phyloP scores from a whole-genome alignment of 2,888 invertebrate species.

The Argyra leucocephala region DNA sequence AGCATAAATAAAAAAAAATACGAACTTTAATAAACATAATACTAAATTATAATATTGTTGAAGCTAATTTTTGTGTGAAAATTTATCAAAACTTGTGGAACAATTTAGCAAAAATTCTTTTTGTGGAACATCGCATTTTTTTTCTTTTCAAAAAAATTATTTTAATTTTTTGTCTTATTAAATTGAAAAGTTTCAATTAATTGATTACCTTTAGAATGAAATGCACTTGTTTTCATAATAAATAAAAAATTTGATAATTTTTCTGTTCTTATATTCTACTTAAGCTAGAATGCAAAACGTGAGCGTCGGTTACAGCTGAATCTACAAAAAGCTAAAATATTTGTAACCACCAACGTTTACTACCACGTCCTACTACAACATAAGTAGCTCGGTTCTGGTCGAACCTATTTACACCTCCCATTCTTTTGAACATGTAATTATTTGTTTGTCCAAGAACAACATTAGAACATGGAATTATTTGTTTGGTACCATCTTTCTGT shows the following conservation, averaged over 20 bases:
- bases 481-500: slow-evolving; percentile 12
- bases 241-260: not conserved
- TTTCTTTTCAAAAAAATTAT: too few relatives aligned
- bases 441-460: slow-evolving; percentile 17
- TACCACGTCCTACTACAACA: slow-evolving; percentile 16
- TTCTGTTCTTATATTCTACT: not conserved
- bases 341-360: slow-evolving; percentile 19
- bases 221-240: too few relatives aligned
- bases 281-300: not conserved
- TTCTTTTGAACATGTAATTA: too few relatives aligned
- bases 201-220: too few relatives aligned
- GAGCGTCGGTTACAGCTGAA: slow-evolving; percentile 15
- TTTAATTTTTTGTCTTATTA: not conserved
- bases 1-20: too few relatives aligned
- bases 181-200: too few relatives aligned
- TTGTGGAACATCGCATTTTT: not conserved
- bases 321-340: slow-evolving; percentile 24
- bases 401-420: slow-evolving; percentile 21
- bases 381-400: slow-evolving; percentile 18
- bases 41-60: too few relatives aligned
- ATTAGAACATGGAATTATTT: slow-evolving; percentile 14
- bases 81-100: too few relatives aligned
- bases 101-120: not conserved
- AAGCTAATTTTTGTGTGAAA: too few relatives aligned
- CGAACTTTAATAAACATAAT: too few relatives aligned